phyloP scores from a whole-genome alignment of 2,888 invertebrate genomes.

The Cataglyphis livida region DNA sequence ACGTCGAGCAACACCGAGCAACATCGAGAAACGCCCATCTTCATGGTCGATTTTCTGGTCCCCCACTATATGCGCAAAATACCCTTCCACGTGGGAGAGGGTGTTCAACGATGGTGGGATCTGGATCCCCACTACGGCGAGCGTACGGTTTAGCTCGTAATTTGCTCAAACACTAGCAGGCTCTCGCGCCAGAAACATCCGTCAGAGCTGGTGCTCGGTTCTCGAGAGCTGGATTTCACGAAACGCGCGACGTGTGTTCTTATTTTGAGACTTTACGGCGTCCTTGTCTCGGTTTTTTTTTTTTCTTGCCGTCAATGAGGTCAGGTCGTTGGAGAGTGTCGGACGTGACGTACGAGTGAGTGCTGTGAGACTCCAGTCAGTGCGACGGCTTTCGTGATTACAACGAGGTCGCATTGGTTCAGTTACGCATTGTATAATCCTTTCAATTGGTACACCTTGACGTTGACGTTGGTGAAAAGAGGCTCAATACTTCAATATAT shows the following conservation, averaged over 20 bases:
- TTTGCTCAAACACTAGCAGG: conserved; percentile 86
- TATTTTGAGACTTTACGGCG: conserved; percentile 6
- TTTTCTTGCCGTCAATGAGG: background rate
- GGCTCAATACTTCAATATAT: too few species aligned
- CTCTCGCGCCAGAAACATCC: conserved; percentile 84
- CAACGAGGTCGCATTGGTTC: conserved; percentile 1
- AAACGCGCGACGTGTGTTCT: conserved; percentile 22
- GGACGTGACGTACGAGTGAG: conserved; percentile 53
- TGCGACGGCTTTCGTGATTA: conserved; percentile 41
- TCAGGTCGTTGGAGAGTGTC: conserved; percentile 51
- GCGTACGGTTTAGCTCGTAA: conserved; percentile 84
- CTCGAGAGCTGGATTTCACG: conserved; percentile 29
- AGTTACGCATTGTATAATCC: background rate
- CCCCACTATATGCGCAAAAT: conserved; percentile 40
- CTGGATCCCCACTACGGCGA: conserved; percentile 71
- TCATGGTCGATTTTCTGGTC: conserved; percentile 63
- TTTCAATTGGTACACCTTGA: background rate
- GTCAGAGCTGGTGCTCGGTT: conserved; percentile 69
- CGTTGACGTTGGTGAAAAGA: too few species aligned
- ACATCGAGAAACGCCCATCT: conserved; percentile 59
- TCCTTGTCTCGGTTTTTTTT: conserved; percentile 3
- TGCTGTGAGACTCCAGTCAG: conserved; percentile 50
- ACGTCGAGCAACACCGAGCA: conserved; percentile 12
- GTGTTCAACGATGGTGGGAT: conserved; percentile 14
- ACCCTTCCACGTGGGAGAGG: background rate